Evolutionary conservation across 1,140 invertebrate genomes (phyloP).

Genomic region (Caenorhabditis inopinata): DNA sequence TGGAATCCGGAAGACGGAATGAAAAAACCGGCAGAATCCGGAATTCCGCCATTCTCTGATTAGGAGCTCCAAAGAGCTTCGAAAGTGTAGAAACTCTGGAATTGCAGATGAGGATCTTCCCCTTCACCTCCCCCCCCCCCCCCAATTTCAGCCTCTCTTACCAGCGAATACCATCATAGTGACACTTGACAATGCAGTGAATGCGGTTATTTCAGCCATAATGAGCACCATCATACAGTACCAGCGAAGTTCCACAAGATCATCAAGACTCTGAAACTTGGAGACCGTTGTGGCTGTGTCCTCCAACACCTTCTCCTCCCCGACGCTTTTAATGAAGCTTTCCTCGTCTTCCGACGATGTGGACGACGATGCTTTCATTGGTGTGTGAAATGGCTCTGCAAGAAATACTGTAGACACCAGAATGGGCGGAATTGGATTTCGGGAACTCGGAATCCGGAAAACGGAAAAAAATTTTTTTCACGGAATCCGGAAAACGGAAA

Average conservation of each 20-base stretch:
- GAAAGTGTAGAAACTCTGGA: too few relatives aligned
- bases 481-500: too few relatives aligned
- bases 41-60: too few relatives aligned
- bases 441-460: not conserved
- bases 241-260: constrained; percentile 38
- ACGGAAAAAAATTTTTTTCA: too few relatives aligned
- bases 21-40: too few relatives aligned
- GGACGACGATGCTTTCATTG: not conserved
- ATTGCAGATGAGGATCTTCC: too few relatives aligned
- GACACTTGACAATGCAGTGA: constrained; percentile 39
- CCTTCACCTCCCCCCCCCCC: not conserved
- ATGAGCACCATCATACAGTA: constrained; percentile 36
- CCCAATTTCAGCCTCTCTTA: not conserved
- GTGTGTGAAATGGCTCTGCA: too few relatives aligned
- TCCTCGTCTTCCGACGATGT: not conserved
- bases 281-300: not conserved
- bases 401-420: not conserved
- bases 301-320: not conserved
- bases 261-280: constrained; percentile 31
- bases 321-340: not conserved
- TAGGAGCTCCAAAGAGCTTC: too few relatives aligned
- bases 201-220: constrained; percentile 31
- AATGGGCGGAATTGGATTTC: not conserved
- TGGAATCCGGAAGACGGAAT: too few relatives aligned
- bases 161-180: constrained; percentile 47